Evolutionary conservation across 2,888 invertebrate species (phyloP).

Genomic region (Glyphotaelius pellucidus): DNA sequence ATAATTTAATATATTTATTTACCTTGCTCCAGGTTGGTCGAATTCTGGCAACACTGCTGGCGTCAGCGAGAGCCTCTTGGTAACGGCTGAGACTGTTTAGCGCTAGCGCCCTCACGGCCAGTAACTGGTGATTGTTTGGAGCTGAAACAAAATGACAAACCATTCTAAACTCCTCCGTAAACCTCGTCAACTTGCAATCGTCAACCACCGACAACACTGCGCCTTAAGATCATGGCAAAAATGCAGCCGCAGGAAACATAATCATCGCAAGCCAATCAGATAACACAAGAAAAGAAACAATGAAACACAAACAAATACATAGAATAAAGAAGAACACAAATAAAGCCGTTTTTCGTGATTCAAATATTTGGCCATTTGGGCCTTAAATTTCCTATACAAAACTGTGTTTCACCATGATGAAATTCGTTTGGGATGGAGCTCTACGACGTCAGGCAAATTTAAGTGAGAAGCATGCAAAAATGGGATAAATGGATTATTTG

Average conservation of each 20-base stretch:
- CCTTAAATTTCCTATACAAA: no score
- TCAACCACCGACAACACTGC: not conserved
- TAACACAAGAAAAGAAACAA: not conserved
- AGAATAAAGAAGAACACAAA: no score
- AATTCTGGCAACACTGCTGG: conserved; percentile 79
- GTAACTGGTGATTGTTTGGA: conserved; percentile 80
- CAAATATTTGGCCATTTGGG: no score
- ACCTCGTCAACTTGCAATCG: not conserved
- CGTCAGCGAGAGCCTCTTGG: conserved; percentile 81
- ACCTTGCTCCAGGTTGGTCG: conserved; percentile 85
- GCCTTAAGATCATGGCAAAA: not conserved
- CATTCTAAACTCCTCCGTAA: conserved; percentile 38
- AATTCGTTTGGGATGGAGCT: no score
- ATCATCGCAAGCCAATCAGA: not conserved
- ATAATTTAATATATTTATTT: conserved; percentile 68
- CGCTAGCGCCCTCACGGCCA: conserved; percentile 81
- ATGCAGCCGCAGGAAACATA: not conserved
- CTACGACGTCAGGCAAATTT: no score
- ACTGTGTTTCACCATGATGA: no score
- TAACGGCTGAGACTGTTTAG: conserved; percentile 79
- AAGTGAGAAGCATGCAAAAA: no score
- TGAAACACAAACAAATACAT: no score
- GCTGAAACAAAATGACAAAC: conserved; percentile 74
- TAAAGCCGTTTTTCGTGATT: no score
- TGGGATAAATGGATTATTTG: no score